Conservation (phyloP, 2,113 vertebrate species). For the Chloropsis cyanopogon region DNA sequence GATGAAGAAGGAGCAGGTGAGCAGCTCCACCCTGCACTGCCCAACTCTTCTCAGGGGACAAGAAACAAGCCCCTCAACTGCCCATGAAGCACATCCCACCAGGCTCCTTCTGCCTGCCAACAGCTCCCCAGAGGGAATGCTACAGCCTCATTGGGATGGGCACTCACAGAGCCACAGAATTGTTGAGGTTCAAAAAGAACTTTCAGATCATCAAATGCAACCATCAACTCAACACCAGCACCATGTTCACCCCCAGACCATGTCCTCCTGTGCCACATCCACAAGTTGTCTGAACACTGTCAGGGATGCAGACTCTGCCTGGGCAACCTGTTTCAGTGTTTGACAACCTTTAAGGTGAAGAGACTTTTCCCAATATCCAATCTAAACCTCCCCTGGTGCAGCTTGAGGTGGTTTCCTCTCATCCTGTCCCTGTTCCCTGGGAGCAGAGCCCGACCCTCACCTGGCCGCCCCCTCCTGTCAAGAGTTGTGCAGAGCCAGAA, state of each 20-base stretch:
- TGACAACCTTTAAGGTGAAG: background rate
- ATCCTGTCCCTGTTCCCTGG: background rate
- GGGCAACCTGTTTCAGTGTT: background rate
- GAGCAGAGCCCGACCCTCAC: background rate
- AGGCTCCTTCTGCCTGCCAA: background rate
- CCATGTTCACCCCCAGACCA: background rate
- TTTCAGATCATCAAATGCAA: background rate
- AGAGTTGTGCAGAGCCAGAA: background rate
- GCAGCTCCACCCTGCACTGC: background rate
- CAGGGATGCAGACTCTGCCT: background rate
- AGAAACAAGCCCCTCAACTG: background rate
- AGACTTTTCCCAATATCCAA: background rate
- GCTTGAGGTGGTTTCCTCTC: background rate
- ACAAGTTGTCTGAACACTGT: background rate
- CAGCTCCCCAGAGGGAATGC: background rate
- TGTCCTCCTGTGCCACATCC: background rate
- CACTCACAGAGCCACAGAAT: background rate
- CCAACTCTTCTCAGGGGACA: background rate
- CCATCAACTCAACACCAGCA: rapidly evolving
- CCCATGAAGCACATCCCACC: background rate
- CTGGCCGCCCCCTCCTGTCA: background rate
- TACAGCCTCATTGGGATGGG: rapidly evolving
- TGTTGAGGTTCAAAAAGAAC: background rate
- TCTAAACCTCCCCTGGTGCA: background rate
- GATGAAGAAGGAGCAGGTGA: background rate